Evolutionary conservation across 2,797 vertebrate genomes (phyloP).

Genomic region (Mallotus villosus): DNA sequence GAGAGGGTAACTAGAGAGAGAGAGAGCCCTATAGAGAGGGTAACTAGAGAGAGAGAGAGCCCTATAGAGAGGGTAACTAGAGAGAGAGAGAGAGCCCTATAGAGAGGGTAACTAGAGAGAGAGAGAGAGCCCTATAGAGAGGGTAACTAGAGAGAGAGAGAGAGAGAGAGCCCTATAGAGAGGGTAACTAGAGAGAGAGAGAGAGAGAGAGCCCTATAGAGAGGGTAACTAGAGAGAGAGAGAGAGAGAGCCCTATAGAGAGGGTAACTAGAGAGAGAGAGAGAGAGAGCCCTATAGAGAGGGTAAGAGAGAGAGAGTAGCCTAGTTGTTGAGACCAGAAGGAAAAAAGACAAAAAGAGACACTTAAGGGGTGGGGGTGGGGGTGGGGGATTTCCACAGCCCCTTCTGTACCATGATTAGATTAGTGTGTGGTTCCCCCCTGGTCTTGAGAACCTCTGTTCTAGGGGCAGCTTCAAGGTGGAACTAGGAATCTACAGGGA

Average conservation of each 20-base stretch:
- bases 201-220: not conserved
- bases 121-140: too few species aligned
- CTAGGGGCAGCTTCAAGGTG: slow-evolving; percentile 18
- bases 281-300: not conserved
- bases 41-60: too few species aligned
- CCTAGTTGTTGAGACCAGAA: not conserved
- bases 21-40: too few species aligned
- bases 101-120: too few species aligned
- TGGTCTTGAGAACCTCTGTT: not conserved
- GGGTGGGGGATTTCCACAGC: slow-evolving; percentile 19
- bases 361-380: not conserved
- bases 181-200: not conserved
- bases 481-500: slow-evolving; percentile 29
- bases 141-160: not conserved
- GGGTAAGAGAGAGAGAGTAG: not conserved
- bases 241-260: too few species aligned
- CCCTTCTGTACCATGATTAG: slow-evolving; percentile 14
- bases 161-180: too few species aligned
- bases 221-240: too few species aligned
- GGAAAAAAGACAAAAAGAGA: not conserved
- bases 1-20: not conserved
- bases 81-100: too few species aligned
- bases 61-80: too few species aligned
- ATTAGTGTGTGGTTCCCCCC: slow-evolving; percentile 12
- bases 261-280: too few species aligned